phyloP scores from a whole-genome alignment of 92 coral and sea anemone species.

The Palythoa grandis region DNA sequence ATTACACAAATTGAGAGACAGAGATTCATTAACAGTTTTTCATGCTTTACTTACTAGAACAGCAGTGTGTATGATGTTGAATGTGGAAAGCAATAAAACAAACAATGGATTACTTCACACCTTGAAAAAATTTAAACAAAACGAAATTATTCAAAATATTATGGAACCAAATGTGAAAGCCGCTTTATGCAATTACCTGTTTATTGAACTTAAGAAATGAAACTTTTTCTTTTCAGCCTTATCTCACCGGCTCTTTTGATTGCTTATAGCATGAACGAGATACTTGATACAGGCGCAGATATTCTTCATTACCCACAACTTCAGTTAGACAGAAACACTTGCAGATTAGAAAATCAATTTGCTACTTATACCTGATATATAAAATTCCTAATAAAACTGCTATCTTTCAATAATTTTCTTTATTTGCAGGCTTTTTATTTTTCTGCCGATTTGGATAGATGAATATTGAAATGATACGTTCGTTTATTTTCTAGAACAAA shows the following conservation, averaged over 20 bases:
- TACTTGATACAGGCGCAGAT: not conserved
- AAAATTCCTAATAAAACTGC: not conserved
- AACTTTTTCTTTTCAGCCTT: not conserved
- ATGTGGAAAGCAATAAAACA: not conserved
- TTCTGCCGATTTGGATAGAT: not conserved
- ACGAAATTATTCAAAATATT: conserved; percentile 11
- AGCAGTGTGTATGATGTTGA: not conserved
- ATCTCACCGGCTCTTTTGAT: not conserved
- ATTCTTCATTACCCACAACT: not conserved
- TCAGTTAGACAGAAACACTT: not conserved
- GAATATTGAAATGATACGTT: not conserved
- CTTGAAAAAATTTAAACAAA: conserved; percentile 33
- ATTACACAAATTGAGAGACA: not conserved
- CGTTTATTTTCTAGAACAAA: not conserved
- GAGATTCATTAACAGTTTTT: not conserved
- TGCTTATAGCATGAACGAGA: not conserved
- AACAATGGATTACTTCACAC: conserved; percentile 24
- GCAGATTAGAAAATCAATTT: not conserved
- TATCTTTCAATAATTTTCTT: not conserved
- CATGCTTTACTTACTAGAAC: not conserved
- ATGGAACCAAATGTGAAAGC: not conserved
- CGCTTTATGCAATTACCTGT: not conserved
- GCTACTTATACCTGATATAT: not conserved
- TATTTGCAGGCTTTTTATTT: not conserved
- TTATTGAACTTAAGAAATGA: not conserved